These are phyloP conservation scores for Chrysina gloriosa DNA, from an alignment of 2,888 invertebrate genomes.

Conservation along the genomic window DNA sequence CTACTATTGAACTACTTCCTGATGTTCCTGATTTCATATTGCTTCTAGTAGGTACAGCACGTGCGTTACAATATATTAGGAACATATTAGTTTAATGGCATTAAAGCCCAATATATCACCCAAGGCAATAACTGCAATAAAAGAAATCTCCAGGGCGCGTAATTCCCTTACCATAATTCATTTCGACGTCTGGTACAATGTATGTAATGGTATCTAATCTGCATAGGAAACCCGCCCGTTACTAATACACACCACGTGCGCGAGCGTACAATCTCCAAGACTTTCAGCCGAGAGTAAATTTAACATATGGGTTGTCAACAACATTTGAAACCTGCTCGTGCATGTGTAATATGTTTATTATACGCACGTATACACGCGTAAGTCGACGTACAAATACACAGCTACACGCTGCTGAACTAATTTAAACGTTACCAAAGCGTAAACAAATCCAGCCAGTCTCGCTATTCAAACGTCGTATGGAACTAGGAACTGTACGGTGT, in stretches of 20 bases:
- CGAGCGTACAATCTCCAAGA: slow-evolving; percentile 7
- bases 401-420: slow-evolving; percentile 3
- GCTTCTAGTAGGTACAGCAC: no score
- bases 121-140: not conserved
- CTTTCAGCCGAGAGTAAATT: slow-evolving; percentile 22
- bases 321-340: slow-evolving; percentile 32
- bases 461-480: not conserved
- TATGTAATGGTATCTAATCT: slow-evolving; percentile 31
- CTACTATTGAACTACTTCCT: no score
- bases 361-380: slow-evolving; percentile 14
- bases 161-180: slow-evolving; percentile 16
- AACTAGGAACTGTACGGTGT: slow-evolving; percentile 9
- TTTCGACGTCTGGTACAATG: slow-evolving; percentile 21
- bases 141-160: slow-evolving; percentile 4
- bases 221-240: slow-evolving; percentile 23
- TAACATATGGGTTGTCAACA: slow-evolving; percentile 35
- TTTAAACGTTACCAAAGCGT: slow-evolving; percentile 22
- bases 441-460: slow-evolving; percentile 18
- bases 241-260: slow-evolving; percentile 29
- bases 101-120: not conserved
- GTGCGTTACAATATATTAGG: no score
- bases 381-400: slow-evolving; percentile 7
- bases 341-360: slow-evolving; percentile 32
- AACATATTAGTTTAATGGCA: no score
- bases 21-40: no score